Base-by-base conservation (phyloP, 2,113 vertebrate genomes). In the Leptocoma aspasia region DNA sequence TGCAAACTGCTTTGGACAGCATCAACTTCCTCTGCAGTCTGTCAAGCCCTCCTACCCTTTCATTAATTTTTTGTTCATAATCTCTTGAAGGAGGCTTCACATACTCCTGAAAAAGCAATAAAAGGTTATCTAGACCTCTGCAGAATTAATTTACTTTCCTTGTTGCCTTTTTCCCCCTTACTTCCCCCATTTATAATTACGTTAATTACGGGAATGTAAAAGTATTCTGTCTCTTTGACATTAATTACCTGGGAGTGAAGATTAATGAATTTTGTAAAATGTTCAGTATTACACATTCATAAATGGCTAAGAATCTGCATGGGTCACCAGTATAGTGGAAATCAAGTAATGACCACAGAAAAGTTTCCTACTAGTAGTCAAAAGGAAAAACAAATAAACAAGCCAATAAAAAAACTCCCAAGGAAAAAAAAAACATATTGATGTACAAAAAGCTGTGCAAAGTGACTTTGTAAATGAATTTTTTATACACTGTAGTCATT, bases 211-310 rank as follows among this genome's bases (percentile, higher is more conserved):
- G 47, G 27, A 9, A 26, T 72, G 35, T 60, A 72, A 87, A 90
- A 92, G 56, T 87, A 84, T 52, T 52, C 39, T 82, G 47, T 76
- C 57, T 92, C 61, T 84, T 91, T 95, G 86, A 95, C 87, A 94
- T 83, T 94, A 96, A 96, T 95, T 95, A 96, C 72, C 94, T 95
- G 66, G 33, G 44, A 83, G 83, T 61, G 75, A 95, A 96, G 82
- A 96, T 64, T 84, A 96, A 91, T 86, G 81, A 96, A 94, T 89
- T 95, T 91, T 47, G 45, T 50, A 87, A 93, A 94, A 78, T 73
- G 20, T 83, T 96, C 65, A 37, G 50, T 89, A 76, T 63, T 70
- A 47, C 59, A 87, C 61, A 82, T 91, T 95, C 69, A 73, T 87
- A 91, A 96, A 92, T 80, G 52, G 12, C 60, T 90, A 81, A 73